These are phyloP conservation scores for Huso huso DNA, from an alignment of 2,797 vertebrate genomes.

Conservation along the genomic window DNA sequence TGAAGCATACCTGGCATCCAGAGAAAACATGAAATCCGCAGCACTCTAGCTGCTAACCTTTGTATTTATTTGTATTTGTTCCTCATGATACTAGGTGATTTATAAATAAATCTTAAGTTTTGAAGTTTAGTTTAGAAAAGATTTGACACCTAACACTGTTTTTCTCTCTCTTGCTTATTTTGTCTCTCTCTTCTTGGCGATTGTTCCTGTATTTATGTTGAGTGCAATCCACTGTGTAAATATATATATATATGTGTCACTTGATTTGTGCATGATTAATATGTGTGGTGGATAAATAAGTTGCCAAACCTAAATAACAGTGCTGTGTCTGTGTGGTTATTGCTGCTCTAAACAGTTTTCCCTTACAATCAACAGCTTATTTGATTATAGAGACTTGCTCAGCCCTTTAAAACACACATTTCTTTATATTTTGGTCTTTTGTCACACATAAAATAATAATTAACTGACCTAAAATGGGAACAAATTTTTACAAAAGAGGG, in stretches of 20 bases:
- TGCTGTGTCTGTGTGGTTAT: conserved; percentile 13
- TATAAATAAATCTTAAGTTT: conserved; percentile 2
- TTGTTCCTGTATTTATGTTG: conserved; percentile 31
- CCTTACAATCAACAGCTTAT: too few relatives aligned
- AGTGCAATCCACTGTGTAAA: conserved; percentile 52
- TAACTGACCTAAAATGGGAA: too few relatives aligned
- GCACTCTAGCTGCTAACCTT: not conserved
- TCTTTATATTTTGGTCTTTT: too few relatives aligned
- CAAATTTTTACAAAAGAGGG: too few relatives aligned
- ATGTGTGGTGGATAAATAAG: conserved; percentile 41
- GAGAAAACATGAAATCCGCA: not conserved
- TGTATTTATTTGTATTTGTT: not conserved
- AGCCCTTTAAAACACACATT: too few relatives aligned
- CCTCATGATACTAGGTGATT: not conserved
- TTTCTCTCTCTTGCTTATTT: not conserved
- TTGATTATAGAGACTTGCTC: too few relatives aligned
- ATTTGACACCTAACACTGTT: conserved; percentile 6
- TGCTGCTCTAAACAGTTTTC: not conserved
- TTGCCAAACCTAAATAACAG: conserved; percentile 31
- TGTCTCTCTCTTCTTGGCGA: conserved; percentile 12
- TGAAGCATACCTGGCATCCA: conserved; percentile 4
- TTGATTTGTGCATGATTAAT: conserved; percentile 45
- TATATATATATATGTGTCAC: conserved; percentile 23
- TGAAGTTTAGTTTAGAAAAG: conserved; percentile 7
- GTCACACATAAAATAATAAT: too few relatives aligned